Percentiles rank a stretch among this genome's conserved stretches.
Evolutionary conservation across 2,797 vertebrate genomes (phyloP).

Genomic region (Rhinella marina): DNA sequence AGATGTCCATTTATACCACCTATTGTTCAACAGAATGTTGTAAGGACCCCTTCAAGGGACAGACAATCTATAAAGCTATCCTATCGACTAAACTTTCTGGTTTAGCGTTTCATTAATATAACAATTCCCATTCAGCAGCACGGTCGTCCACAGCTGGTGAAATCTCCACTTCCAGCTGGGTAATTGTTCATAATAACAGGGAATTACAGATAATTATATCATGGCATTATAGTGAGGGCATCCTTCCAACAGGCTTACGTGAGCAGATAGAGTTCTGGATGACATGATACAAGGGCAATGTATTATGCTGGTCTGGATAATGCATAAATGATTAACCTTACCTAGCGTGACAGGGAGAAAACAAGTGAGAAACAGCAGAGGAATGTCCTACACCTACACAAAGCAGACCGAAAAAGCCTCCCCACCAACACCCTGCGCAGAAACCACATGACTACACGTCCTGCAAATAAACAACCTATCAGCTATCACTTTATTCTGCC

Average conservation of each 20-base stretch:
- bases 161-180: not conserved
- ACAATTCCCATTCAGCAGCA: not conserved
- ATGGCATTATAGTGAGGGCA: not conserved
- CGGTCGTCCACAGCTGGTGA: not conserved
- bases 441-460: not conserved
- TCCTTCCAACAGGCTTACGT: not conserved
- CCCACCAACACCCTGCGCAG: not conserved
- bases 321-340: slow-evolving; percentile 38
- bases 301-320: not conserved
- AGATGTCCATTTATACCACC: not conserved
- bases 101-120: not conserved
- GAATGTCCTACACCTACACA: slow-evolving; percentile 27
- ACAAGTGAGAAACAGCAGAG: slow-evolving; percentile 36
- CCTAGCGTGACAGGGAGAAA: slow-evolving; percentile 9
- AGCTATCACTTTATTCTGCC: not conserved
- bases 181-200: not conserved
- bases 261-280: slow-evolving; percentile 10
- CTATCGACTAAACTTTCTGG: not conserved
- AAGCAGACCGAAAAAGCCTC: not conserved
- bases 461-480: slow-evolving; percentile 2
- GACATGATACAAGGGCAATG: slow-evolving; percentile 28
- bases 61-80: not conserved
- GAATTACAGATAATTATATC: slow-evolving; percentile 9
- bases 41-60: not conserved
- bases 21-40: too few relatives aligned